These are phyloP conservation scores for Brachionichthys hirsutus DNA, from an alignment of 2,113 vertebrate genomes.

Conservation along the genomic window DNA sequence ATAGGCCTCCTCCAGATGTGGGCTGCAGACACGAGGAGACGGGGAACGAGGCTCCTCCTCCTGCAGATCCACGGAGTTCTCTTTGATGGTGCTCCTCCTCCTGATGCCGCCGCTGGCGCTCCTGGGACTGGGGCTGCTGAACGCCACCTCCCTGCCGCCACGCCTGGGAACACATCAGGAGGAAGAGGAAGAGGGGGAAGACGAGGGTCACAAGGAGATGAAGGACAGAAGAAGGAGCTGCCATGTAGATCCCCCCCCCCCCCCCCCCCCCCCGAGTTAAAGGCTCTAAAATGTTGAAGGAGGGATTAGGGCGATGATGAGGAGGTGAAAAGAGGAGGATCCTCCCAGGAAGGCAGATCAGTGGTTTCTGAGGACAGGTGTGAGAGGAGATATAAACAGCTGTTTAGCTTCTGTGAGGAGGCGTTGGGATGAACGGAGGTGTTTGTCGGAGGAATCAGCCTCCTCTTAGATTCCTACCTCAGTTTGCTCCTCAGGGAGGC, in stretches of 20 bases:
- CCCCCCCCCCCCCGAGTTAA: too few relatives aligned
- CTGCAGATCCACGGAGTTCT: conserved; percentile 54
- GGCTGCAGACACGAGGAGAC: conserved; percentile 17
- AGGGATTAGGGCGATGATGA: background rate
- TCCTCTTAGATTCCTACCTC: too few relatives aligned
- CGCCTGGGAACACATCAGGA: conserved; percentile 56
- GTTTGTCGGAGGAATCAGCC: too few relatives aligned
- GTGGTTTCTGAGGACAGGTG: conserved; percentile 48
- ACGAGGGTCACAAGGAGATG: conserved; percentile 37
- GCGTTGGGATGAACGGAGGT: too few relatives aligned
- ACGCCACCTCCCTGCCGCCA: conserved; percentile 32
- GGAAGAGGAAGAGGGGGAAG: conserved; percentile 42
- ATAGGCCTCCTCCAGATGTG: conserved; percentile 24
- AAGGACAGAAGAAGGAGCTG: conserved; percentile 5
- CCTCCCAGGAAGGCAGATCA: conserved; percentile 35
- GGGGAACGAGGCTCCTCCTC: conserved; percentile 38
- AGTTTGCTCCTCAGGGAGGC: conserved; percentile 57
- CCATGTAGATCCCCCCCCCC: too few relatives aligned
- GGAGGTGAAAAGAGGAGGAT: conserved; percentile 1
- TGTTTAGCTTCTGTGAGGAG: background rate
- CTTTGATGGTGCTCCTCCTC: conserved; percentile 45
- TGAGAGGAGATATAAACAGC: conserved; percentile 33
- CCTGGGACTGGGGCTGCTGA: conserved; percentile 35
- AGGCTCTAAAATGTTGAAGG: conserved; percentile 6
- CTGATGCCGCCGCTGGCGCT: background rate